Evolutionary conservation across 2,113 vertebrate genomes (phyloP).

Genomic region (Lynx canadensis): DNA sequence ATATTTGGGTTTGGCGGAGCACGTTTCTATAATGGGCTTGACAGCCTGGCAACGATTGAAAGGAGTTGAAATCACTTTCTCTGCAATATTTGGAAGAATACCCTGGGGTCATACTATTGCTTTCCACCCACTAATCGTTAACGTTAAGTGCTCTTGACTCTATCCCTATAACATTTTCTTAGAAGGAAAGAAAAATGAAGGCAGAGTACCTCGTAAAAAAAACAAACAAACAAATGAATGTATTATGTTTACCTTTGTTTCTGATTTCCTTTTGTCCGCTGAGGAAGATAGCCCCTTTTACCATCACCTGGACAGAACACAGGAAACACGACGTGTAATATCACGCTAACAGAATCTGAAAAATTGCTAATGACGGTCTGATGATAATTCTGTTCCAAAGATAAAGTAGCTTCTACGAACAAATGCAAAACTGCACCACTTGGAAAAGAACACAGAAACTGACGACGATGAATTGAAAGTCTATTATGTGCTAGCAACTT

Average conservation of each 20-base stretch:
- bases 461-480: neutral
- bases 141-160: neutral
- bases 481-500: neutral
- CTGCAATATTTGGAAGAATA: neutral
- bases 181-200: neutral
- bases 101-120: neutral
- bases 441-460: neutral
- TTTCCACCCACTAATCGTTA: neutral
- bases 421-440: neutral
- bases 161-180: neutral
- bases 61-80: neutral
- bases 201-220: neutral
- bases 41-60: neutral
- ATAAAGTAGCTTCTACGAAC: neutral
- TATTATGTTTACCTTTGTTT: slow-evolving; percentile 44
- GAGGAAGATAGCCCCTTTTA: slow-evolving; percentile 84
- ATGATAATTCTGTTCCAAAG: neutral
- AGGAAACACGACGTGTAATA: neutral
- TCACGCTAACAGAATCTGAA: neutral
- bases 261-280: slow-evolving; percentile 81
- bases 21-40: neutral
- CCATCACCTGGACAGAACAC: slow-evolving; percentile 84
- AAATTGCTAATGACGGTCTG: neutral
- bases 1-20: neutral
- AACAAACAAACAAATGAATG: neutral